Conservation (phyloP, 2,113 vertebrate genomes). For the Leiothrix lutea region DNA sequence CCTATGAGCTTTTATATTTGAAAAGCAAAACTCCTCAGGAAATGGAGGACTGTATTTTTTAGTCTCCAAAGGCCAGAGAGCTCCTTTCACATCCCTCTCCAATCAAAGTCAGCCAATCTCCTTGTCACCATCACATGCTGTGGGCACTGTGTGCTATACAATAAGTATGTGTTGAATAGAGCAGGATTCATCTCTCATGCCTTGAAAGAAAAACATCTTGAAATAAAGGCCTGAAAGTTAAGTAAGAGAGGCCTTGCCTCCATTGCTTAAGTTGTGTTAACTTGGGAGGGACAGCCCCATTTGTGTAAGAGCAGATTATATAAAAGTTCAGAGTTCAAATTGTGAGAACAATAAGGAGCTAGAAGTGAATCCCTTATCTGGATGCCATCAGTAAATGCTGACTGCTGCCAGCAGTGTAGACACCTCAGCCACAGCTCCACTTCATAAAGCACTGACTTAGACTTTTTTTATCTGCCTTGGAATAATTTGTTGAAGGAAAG, state of each 20-base stretch:
- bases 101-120: neutral
- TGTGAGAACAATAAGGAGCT: neutral
- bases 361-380: neutral
- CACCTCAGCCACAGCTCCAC: neutral
- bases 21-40: neutral
- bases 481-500: neutral
- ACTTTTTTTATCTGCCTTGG: neutral
- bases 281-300: neutral
- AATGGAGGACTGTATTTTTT: neutral
- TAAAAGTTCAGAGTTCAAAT: neutral
- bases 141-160: neutral
- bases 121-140: neutral
- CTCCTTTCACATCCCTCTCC: neutral
- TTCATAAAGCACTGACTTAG: neutral
- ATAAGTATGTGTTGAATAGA: neutral
- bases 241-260: neutral
- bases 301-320: neutral
- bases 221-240: neutral
- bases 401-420: neutral
- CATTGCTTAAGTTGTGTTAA: neutral
- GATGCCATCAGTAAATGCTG: neutral
- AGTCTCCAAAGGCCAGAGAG: neutral
- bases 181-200: neutral
- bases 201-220: neutral
- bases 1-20: neutral